These are phyloP conservation scores for Solenopsis fugax DNA, from an alignment of 1,140 invertebrate species.

Conservation along the genomic window DNA sequence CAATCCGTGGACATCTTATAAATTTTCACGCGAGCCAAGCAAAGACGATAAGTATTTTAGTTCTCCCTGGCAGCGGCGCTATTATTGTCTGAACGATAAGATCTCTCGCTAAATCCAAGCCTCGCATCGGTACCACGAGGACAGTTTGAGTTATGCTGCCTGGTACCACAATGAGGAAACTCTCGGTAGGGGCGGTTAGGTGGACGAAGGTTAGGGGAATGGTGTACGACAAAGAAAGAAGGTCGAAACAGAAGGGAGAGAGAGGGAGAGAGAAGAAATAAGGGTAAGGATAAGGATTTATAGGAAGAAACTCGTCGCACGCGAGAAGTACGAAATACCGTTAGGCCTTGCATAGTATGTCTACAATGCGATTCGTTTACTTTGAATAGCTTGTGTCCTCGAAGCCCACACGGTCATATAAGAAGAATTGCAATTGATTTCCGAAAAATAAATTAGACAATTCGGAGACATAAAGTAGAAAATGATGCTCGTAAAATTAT, in stretches of 20 bases:
- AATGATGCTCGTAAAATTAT: not conserved
- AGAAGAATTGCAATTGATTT: conserved; percentile 1
- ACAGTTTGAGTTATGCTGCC: conserved; percentile 77
- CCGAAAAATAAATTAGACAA: not conserved
- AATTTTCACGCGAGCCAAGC: conserved; percentile 65
- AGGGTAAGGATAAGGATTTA: conserved; percentile 70
- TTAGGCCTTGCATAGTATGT: conserved; percentile 59
- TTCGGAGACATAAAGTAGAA: not conserved
- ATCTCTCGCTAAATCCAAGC: conserved; percentile 79
- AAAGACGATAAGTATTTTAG: conserved; percentile 78
- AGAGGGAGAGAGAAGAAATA: conserved; percentile 19
- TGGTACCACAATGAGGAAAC: conserved; percentile 74
- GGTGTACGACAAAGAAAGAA: conserved; percentile 50
- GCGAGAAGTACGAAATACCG: conserved; percentile 63
- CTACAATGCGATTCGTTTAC: conserved; percentile 64
- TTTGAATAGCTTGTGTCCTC: conserved; percentile 26
- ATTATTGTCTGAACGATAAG: conserved; percentile 81
- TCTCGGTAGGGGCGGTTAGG: conserved; percentile 38
- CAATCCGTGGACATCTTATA: conserved; percentile 69
- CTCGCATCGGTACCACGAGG: conserved; percentile 69
- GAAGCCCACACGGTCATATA: not conserved
- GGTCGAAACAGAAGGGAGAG: conserved; percentile 12
- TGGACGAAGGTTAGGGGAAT: conserved; percentile 46
- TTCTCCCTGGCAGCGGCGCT: conserved; percentile 68
- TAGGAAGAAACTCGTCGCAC: conserved; percentile 73